Base-by-base conservation (phyloP, 2,888 invertebrate genomes). In the Acleris sparsana region DNA sequence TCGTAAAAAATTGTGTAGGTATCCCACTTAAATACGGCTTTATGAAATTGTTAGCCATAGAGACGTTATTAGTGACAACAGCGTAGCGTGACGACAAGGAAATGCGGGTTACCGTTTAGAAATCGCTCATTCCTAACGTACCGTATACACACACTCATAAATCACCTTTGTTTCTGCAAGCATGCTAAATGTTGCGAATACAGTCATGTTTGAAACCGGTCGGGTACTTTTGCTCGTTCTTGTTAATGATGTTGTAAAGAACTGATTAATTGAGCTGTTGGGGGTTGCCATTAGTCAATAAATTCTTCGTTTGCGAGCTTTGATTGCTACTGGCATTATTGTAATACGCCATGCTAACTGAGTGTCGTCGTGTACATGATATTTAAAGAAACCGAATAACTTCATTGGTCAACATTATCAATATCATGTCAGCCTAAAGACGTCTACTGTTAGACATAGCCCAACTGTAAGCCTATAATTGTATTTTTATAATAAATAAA, bases 101-200 rank as follows among this genome's bases (percentile, higher is more conserved):
- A 82, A 83, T 82, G 77, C 80, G 77, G 80, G 72, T 67, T 71
- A 80, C 67, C 73, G 72, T 80, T 83, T 84, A 80, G 80, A 86
- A 83, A 85, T 81, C 78, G 68, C 75, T 76, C 80, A 75, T 75
- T 73, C 70, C 73, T 68, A 63, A 69, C 73, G 70, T 71, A 55
- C 51, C 66, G 65, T 55, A 68, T 69, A 69, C 69, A 70, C 59
- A 66, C 67, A 70, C 60, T 62, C 52, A 67, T 65, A 67, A 63
- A 58, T 67, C 55, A 62, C 67, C 64, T 46, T 44, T 48, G 62
- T 62, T 62, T 62, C 62, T 62, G 53, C 48, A 62, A 48, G 53
- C 33, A 62, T 48, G 53, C n/a, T 55, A 53, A 62, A 53, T 25
- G 25, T 62, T 48, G 62, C 33, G 53, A 62, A 62, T 48, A 25